Evolutionary conservation across 2,113 vertebrate genomes (phyloP).

Genomic region (Oxyruncus cristatus): DNA sequence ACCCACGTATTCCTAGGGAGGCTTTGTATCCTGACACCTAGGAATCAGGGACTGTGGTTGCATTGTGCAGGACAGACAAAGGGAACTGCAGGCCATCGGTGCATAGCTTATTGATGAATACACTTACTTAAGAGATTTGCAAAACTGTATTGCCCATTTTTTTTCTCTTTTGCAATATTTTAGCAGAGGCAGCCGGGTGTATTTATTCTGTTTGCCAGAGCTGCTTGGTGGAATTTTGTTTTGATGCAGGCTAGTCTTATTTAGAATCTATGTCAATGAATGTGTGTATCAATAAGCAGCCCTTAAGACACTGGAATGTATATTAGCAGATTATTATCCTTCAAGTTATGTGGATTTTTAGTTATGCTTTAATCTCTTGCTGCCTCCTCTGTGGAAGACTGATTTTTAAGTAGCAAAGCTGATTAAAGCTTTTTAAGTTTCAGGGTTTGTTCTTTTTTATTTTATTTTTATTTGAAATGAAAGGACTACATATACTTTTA

Average conservation of each 20-base stretch:
- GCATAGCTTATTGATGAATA: neutral
- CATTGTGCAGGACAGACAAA: neutral
- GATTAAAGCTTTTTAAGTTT: conserved; percentile 7
- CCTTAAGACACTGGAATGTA: neutral
- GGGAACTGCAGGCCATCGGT: neutral
- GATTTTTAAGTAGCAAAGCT: conserved; percentile 18
- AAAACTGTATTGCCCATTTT: neutral
- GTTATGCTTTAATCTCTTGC: neutral
- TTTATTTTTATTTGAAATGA: neutral
- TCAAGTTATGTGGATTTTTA: neutral
- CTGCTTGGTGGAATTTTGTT: neutral
- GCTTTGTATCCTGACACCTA: neutral
- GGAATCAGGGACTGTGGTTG: neutral
- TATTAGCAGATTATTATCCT: neutral
- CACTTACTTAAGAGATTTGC: neutral
- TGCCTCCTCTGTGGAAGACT: neutral
- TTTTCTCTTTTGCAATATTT: neutral
- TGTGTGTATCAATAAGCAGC: neutral
- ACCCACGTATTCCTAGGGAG: neutral
- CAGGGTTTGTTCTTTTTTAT: neutral
- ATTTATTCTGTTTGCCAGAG: neutral
- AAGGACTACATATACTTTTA: neutral
- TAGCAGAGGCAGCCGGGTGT: neutral
- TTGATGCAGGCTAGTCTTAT: neutral
- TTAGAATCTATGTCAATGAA: neutral